Evolutionary conservation across 2,888 invertebrate genomes (phyloP), one percentile per base, ranked within the genome.

Genomic region (Ectemnius continuus): DNA sequence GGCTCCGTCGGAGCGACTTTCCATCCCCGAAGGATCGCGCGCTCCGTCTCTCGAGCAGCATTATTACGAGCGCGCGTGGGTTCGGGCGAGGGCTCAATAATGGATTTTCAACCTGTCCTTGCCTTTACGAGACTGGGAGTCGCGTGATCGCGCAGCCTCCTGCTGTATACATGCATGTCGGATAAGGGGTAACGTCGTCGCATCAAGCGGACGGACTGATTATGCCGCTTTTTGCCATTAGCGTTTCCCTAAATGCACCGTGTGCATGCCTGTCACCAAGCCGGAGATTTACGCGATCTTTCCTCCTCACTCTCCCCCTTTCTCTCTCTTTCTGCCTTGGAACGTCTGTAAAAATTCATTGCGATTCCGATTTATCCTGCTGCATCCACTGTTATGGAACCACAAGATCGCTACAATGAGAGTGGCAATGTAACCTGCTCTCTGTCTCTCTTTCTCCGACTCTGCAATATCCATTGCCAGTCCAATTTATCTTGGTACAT

Each of bases 41-140:
- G 18, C 61, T 28, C 70, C 18, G 23, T 20, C n/a, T 61, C 56
- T 56, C 67, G 59, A 36, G 61, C 58, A 59, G 56, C 72, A 86
- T 87, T 85, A 86, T 85, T 85, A 84, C 81, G 75, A 67, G 72
- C 76, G 78, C 78, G 73, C 73, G 69, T 67, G 67, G 78, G 36
- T 36, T 67, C 72, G 82, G 86, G 84, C 52, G n/a, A 52, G n/a
- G 52, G 52, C 52, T 87, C 86, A 88, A 88, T 88, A 88, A 88
- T 88, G 86, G 83, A 89, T 88, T 88, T 88, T 86, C 86, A 88
- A 88, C 84, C 82, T 77, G 85, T 88, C 78, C 80, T 85, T 88
- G 81, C 87, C 86, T 88, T 88, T 87, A 86, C 84, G 86, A 88
- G 86, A 85, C 80, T 72, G 79, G 75, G 78, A 75, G 70, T 84